These are phyloP conservation scores for Anguilla rostrata DNA, from an alignment of 2,113 vertebrate species.

Conservation along the genomic window DNA sequence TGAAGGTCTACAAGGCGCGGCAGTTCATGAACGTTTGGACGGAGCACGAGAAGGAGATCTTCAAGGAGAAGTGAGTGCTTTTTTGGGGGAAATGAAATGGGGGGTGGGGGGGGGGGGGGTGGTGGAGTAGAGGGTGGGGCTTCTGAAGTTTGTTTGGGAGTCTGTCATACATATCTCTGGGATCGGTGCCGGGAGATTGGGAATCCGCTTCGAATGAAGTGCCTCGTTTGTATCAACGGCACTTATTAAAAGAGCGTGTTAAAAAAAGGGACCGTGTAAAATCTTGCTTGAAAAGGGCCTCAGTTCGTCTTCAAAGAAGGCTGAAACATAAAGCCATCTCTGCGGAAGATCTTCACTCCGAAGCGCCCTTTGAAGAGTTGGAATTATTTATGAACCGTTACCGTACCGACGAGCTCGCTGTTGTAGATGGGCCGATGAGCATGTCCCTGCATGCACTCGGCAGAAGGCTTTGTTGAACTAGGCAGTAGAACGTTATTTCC, in stretches of 20 bases:
- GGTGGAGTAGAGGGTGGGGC: background rate
- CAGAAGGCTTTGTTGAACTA: background rate
- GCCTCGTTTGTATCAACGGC: background rate
- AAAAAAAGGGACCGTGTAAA: background rate
- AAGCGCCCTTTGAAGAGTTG: background rate
- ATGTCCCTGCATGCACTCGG: background rate
- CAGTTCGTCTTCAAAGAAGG: background rate
- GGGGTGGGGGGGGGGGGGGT: background rate
- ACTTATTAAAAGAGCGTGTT: background rate
- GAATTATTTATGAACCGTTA: background rate
- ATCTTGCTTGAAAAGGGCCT: background rate
- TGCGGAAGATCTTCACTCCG: background rate
- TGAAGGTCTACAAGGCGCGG: conserved; percentile 97
- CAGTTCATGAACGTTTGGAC: conserved; percentile 99
- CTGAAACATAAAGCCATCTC: background rate
- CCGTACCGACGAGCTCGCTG: background rate
- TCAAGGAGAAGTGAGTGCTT: conserved; percentile 92
- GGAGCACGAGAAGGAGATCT: conserved; percentile 97
- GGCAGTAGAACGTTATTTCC: background rate
- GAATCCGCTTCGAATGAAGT: background rate
- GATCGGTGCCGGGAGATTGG: background rate
- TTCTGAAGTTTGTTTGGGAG: background rate
- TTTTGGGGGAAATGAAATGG: background rate
- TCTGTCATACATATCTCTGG: background rate
- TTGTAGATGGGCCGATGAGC: background rate